Evolutionary conservation across 64 coral and sea anemone species (phyloP).

Genomic region (Stichodactyla mertensii): DNA sequence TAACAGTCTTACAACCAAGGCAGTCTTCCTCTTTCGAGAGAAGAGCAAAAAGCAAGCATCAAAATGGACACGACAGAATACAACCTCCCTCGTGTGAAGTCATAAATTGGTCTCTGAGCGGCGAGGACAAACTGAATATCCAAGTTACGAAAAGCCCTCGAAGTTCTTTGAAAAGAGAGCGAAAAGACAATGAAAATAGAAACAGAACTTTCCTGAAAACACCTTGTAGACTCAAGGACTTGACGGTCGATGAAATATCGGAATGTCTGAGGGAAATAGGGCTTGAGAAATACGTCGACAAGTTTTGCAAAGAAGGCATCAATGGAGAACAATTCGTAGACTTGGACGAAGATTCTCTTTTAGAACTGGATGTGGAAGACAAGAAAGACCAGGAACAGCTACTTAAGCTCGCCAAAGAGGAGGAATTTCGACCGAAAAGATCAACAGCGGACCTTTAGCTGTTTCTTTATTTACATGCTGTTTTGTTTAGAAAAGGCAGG

Average conservation of each 20-base stretch:
- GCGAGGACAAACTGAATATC: background rate
- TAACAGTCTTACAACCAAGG: constrained; percentile 1
- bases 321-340: background rate
- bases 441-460: background rate
- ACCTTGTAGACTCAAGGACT: constrained; percentile 4
- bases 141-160: constrained; percentile 13
- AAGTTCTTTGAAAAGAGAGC: constrained; percentile 11
- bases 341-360: background rate
- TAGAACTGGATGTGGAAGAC: constrained; percentile 7
- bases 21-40: background rate
- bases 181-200: background rate
- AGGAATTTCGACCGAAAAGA: background rate
- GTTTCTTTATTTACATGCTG: background rate
- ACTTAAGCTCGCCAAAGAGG: background rate
- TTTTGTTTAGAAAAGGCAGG: background rate
- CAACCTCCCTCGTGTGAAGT: constrained; percentile 7
- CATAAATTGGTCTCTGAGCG: constrained; percentile 3
- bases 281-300: background rate
- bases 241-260: constrained; percentile 7
- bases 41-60: constrained; percentile 12
- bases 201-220: background rate
- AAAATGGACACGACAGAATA: background rate
- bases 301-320: background rate
- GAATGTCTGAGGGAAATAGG: background rate
- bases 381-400: background rate